Conservation (phyloP, 2,797 vertebrate genomes). For the Lophura swinhoii region DNA sequence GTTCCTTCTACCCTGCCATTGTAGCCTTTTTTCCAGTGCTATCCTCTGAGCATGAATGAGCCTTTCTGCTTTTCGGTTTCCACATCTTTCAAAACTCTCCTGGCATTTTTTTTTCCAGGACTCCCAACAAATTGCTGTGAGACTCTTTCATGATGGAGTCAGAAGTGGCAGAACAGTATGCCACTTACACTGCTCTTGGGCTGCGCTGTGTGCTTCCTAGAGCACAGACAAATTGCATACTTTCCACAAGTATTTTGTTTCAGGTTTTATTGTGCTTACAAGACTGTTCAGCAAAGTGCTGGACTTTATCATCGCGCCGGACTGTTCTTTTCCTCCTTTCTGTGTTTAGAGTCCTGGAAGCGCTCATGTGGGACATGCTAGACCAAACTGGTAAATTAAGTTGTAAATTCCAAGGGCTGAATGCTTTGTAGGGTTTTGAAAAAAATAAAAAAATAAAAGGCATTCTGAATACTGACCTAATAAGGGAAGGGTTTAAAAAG, state of each 20-base stretch:
- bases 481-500: not conserved
- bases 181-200: not conserved
- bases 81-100: not conserved
- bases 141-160: not conserved
- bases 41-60: not conserved
- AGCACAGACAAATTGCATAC: not conserved
- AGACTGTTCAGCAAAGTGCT: conserved; percentile 44
- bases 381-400: conserved; percentile 22
- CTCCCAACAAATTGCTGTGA: not conserved
- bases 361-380: not conserved
- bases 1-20: not conserved
- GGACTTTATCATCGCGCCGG: conserved; percentile 23
- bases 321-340: not conserved
- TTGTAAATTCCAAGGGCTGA: not conserved
- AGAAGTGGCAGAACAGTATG: not conserved
- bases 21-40: no score
- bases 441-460: not conserved
- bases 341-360: not conserved
- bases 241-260: conserved; percentile 27
- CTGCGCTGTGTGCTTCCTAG: not conserved
- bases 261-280: conserved; percentile 5
- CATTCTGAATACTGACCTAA: not conserved
- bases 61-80: not conserved
- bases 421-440: not conserved
- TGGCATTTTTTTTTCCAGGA: not conserved